Evolutionary conservation across 2,888 invertebrate species (phyloP).

Genomic region (Sinotaia quadrata): DNA sequence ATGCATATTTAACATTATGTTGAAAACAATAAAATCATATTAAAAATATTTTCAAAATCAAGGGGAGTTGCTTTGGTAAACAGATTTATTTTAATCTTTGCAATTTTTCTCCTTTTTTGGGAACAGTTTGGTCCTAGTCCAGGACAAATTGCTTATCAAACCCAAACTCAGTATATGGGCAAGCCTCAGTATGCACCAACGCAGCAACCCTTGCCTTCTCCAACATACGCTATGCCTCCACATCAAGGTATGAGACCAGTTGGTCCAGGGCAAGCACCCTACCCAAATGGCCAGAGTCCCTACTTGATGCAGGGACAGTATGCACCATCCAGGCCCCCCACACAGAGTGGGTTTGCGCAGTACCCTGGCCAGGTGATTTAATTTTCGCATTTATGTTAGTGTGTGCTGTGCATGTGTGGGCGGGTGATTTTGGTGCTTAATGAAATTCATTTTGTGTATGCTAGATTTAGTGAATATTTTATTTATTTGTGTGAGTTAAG

Average conservation of each 20-base stretch:
- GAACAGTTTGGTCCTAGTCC: conserved; percentile 38
- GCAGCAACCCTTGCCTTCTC: conserved; percentile 69
- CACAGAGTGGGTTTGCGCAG: conserved; percentile 48
- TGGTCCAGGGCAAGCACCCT: conserved; percentile 42
- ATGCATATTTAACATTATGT: too few species aligned
- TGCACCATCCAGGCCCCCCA: conserved; percentile 46
- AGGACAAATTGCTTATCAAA: conserved; percentile 44
- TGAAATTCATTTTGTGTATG: background rate
- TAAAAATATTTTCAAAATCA: too few species aligned
- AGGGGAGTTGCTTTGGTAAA: too few species aligned
- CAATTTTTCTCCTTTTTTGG: conserved; percentile 23
- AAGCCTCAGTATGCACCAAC: conserved; percentile 65
- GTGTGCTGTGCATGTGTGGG: too few species aligned
- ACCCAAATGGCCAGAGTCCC: conserved; percentile 62
- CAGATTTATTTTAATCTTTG: too few species aligned
- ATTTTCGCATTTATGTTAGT: too few species aligned
- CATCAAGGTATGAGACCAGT: conserved; percentile 54
- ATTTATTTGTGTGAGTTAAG: too few species aligned
- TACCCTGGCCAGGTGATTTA: conserved; percentile 47
- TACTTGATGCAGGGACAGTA: conserved; percentile 61
- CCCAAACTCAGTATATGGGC: conserved; percentile 56
- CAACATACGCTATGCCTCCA: conserved; percentile 58
- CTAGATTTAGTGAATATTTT: too few species aligned
- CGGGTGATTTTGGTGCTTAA: background rate
- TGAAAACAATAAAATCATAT: too few species aligned